Base-by-base conservation (phyloP, 2,797 vertebrate species). In the Darevskia nairensis region DNA sequence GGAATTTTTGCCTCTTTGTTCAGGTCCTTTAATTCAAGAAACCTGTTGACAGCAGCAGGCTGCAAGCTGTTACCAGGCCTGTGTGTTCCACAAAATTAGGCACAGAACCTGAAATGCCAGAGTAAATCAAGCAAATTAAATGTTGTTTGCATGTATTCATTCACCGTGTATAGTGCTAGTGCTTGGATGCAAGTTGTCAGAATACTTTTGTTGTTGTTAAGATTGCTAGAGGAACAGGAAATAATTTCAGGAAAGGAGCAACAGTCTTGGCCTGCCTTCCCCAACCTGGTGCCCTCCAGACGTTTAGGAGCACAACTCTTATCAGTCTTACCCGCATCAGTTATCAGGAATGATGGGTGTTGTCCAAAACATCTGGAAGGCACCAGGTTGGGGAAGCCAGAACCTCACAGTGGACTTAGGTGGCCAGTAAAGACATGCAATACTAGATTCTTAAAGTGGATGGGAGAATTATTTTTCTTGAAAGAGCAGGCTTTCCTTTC, bases 401-500 rank as follows among this genome's bases (percentile, higher is more conserved):
- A 41, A 32, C 29, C 68, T 77, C 7, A 7, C 19, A 50, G 10
- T 29, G 8, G 4, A 46, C 10, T 15, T 79, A 46, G 2, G 44
- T 85, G 27, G 35, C 25, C 41, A 29, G 44, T 46, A 72, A 44
- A 3, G 29, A 46, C 17, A 10, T 25, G 8, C 8, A 85, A 32
- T 75, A 39, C 29, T 10, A 87, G 91, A 66, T 88, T 78, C 32
- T 68, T 0, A 66, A 23, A 75, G 87, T 61, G 21, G 59, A 87
- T 85, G 72, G 61, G 64, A 88, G 86, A 87, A 86, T 82, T 91
- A 46, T 11, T 90, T 86, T 76, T 4, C 32, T 82, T 86, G 90
- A 80, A 87, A 89, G 90, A 92, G 84, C 64, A 23, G 71, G 39
- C 15, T 88, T 95, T 94, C 91, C 92, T 95, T 21, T 23, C 6